Evolutionary conservation across 2,888 invertebrate species (phyloP).

Genomic region (Phytoseiulus persimilis): DNA sequence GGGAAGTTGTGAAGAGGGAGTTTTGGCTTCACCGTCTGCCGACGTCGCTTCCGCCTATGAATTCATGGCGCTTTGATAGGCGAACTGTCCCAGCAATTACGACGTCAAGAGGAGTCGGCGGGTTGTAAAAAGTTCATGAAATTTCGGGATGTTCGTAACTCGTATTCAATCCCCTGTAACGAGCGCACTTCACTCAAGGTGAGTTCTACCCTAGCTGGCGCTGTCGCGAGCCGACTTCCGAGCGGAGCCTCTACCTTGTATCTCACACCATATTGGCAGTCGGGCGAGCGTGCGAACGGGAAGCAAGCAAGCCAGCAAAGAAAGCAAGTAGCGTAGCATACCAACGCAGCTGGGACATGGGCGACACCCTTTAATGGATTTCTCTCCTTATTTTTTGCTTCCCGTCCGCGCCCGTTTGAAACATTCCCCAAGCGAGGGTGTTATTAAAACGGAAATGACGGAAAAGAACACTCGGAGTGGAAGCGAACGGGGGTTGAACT

Average conservation of each 20-base stretch:
- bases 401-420: not conserved
- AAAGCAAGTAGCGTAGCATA: not conserved
- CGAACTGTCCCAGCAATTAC: not conserved
- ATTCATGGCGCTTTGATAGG: not conserved
- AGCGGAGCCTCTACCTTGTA: not conserved
- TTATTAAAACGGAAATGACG: constrained; percentile 5
- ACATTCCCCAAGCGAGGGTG: not conserved
- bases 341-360: not conserved
- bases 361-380: constrained; percentile 5
- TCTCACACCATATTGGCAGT: not conserved
- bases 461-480: not conserved
- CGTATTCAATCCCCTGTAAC: not conserved
- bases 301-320: not conserved
- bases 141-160: not conserved
- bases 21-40: too few relatives aligned
- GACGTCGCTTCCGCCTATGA: not conserved
- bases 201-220: not conserved
- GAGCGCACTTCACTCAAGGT: not conserved
- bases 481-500: not conserved
- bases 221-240: not conserved
- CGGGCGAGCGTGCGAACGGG: not conserved
- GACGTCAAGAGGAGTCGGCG: not conserved
- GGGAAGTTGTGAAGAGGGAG: not conserved
- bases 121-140: not conserved
- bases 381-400: not conserved